phyloP scores from a whole-genome alignment of 2,888 invertebrate species.

The Molanna angustata region DNA sequence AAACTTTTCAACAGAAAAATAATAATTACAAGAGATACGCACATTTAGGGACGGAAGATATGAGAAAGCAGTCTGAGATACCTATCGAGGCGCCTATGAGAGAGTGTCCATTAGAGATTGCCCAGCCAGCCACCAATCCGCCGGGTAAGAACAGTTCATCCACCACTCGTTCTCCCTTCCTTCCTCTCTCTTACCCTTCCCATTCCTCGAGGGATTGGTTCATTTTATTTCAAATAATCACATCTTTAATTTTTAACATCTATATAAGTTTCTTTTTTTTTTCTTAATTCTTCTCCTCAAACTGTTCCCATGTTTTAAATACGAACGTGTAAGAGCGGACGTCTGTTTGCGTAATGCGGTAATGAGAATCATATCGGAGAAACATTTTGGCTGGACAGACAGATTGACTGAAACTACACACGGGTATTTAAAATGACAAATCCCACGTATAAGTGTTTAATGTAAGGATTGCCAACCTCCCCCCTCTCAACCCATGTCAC shows the following conservation, averaged over 20 bases:
- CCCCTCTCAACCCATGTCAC: conserved; percentile 34
- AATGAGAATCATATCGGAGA: too few relatives aligned
- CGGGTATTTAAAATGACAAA: not conserved
- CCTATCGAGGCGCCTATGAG: conserved; percentile 48
- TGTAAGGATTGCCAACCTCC: conserved; percentile 33
- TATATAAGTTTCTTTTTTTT: too few relatives aligned
- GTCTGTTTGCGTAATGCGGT: not conserved
- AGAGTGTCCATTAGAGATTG: conserved; percentile 42
- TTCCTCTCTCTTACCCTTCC: conserved; percentile 24
- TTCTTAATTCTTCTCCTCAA: not conserved
- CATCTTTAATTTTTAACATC: not conserved
- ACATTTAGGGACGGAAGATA: conserved; percentile 34
- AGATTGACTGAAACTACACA: not conserved
- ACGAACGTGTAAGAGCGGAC: conserved; percentile 7
- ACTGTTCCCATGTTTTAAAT: conserved; percentile 4
- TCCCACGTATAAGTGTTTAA: conserved; percentile 5
- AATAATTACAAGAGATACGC: conserved; percentile 23
- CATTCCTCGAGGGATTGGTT: conserved; percentile 26
- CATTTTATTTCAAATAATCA: conserved; percentile 21
- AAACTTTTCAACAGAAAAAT: not conserved
- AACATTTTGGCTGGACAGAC: not conserved
- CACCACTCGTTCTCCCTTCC: conserved; percentile 33
- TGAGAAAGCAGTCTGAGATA: conserved; percentile 48
- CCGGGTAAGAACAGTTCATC: conserved; percentile 54
- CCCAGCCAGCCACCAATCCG: conserved; percentile 54